phyloP scores from a whole-genome alignment of 1,140 invertebrate species.

The Penaeus indicus region DNA sequence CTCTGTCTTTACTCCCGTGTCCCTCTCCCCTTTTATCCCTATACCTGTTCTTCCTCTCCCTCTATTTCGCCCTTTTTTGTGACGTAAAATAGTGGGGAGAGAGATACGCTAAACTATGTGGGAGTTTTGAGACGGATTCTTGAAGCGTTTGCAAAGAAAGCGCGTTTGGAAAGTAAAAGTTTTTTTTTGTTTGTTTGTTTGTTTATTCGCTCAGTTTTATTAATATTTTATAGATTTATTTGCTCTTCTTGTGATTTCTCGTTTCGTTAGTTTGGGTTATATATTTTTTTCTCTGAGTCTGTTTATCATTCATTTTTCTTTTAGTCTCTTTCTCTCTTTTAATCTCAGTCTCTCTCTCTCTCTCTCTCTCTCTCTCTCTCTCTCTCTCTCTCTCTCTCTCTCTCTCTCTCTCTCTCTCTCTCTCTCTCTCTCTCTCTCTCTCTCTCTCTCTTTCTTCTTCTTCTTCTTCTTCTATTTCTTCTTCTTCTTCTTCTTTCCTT shows the following conservation, averaged over 20 bases:
- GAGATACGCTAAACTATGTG: neutral
- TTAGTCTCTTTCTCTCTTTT: neutral
- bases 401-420: neutral
- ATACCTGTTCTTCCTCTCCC: neutral
- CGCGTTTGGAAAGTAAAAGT: too few species aligned
- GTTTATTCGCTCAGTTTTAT: too few species aligned
- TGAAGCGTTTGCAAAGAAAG: too few species aligned
- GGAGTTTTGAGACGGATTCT: neutral
- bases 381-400: neutral
- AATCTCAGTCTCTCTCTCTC: neutral
- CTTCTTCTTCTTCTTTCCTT: too few species aligned
- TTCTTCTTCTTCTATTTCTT: neutral
- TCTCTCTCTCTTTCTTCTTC: neutral
- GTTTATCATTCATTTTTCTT: neutral
- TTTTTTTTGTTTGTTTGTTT: too few species aligned
- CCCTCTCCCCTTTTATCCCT: neutral
- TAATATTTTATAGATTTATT: too few species aligned
- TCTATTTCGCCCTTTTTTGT: neutral
- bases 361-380: neutral
- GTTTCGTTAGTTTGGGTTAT: neutral
- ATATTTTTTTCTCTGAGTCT: neutral
- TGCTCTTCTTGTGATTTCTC: too few species aligned
- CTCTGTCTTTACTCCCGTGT: too few species aligned
- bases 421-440: neutral
- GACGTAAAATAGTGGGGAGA: neutral